phyloP scores from a whole-genome alignment of 1,140 invertebrate species.

The Ostrea edulis region DNA sequence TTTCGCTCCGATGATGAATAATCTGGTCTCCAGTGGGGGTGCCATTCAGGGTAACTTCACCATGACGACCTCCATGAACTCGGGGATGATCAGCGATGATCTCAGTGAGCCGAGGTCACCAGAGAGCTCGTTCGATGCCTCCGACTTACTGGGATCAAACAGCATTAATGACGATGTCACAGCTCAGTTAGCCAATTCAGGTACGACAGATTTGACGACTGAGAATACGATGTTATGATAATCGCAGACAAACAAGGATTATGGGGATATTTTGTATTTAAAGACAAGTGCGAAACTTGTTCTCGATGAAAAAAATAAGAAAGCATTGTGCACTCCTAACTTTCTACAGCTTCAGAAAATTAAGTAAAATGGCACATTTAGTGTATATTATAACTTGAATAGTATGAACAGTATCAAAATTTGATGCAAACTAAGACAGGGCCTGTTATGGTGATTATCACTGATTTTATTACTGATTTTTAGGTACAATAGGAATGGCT shows the following conservation, averaged over 20 bases:
- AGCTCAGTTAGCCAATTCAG: constrained; percentile 95
- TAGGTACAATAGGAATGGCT: constrained; percentile 96
- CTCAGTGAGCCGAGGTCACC: constrained; percentile 79
- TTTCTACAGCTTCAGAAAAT: too few species aligned
- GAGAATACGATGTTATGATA: too few species aligned
- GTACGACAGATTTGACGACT: constrained; percentile 73
- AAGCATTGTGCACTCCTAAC: too few species aligned
- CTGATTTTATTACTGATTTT: constrained; percentile 49
- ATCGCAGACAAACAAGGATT: too few species aligned
- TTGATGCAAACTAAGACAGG: neutral
- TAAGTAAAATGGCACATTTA: too few species aligned
- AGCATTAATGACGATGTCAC: constrained; percentile 91
- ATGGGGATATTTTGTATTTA: too few species aligned
- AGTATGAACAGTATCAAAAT: too few species aligned
- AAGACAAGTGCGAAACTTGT: too few species aligned
- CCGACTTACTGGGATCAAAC: constrained; percentile 78
- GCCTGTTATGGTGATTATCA: constrained; percentile 90
- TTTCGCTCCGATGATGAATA: constrained; percentile 15
- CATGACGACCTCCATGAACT: constrained; percentile 33
- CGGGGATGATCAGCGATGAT: constrained; percentile 69
- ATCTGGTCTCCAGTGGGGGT: neutral
- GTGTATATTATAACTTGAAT: too few species aligned
- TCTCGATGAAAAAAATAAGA: too few species aligned
- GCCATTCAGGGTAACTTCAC: constrained; percentile 10
- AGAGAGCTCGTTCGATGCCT: constrained; percentile 80